Evolutionary conservation across 2,113 vertebrate genomes (phyloP).

Genomic region (Taxidea taxus): DNA sequence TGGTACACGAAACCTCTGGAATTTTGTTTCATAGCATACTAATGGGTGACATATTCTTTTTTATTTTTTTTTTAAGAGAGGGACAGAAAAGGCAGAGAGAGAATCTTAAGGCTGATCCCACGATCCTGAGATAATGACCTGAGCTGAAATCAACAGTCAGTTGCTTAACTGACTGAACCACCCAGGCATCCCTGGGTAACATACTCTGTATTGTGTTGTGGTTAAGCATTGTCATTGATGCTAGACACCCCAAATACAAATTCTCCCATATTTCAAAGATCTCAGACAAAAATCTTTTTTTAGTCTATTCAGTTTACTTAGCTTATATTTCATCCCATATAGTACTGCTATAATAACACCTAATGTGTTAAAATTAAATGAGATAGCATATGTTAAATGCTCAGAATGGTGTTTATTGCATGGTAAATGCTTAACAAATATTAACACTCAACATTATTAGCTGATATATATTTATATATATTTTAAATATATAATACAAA

Average conservation of each 20-base stretch:
- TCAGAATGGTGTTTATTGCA: neutral
- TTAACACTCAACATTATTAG: neutral
- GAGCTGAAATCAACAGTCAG: neutral
- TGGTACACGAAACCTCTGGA: neutral
- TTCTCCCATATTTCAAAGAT: neutral
- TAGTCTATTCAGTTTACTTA: neutral
- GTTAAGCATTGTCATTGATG: neutral
- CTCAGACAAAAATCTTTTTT: neutral
- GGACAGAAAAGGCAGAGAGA: neutral
- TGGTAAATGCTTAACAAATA: neutral
- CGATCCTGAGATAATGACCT: neutral
- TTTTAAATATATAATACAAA: neutral
- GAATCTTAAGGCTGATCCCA: neutral
- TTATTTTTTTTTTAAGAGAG: neutral
- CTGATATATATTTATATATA: neutral
- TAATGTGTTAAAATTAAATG: neutral
- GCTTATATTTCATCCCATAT: neutral
- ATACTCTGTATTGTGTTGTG: neutral
- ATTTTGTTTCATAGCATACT: neutral
- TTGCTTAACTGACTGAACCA: neutral
- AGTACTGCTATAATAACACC: neutral
- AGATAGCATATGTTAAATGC: neutral
- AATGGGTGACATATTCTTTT: neutral
- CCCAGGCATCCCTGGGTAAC: neutral
- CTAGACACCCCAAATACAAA: neutral